These are phyloP conservation scores for Orbicella faveolata DNA, from an alignment of 64 coral and sea anemone genomes.

Conservation along the genomic window DNA sequence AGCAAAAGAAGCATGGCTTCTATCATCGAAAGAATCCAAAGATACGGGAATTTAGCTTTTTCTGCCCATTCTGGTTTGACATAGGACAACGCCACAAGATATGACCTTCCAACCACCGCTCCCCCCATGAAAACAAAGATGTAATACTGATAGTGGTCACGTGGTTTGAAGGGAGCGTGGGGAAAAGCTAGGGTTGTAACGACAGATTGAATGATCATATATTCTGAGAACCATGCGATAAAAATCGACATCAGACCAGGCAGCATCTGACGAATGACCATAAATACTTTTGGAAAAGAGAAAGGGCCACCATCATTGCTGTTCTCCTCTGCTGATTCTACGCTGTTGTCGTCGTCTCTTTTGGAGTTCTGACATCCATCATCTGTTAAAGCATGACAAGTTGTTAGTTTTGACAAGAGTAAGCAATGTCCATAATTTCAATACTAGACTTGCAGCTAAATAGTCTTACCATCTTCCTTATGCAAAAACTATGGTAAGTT, in stretches of 20 bases:
- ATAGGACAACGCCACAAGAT: conserved; percentile 42
- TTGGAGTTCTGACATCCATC: background rate
- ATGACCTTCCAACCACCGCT: conserved; percentile 62
- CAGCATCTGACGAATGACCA: conserved; percentile 44
- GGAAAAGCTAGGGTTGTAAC: conserved; percentile 73
- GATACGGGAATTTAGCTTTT: conserved; percentile 50
- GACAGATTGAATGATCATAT: conserved; percentile 69
- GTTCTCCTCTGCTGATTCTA: background rate
- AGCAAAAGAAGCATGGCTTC: conserved; percentile 55
- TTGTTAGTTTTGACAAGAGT: no score
- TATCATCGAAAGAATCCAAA: conserved; percentile 52
- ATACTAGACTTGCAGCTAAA: no score
- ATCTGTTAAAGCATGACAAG: background rate
- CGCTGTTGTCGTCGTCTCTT: background rate
- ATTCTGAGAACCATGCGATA: conserved; percentile 57
- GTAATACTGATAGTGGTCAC: conserved; percentile 86
- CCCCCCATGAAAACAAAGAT: conserved; percentile 47
- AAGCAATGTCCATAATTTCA: no score
- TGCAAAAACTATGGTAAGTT: no score
- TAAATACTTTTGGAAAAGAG: conserved; percentile 36
- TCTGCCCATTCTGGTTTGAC: conserved; percentile 23
- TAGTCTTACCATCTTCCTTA: no score
- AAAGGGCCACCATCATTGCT: background rate
- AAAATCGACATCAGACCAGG: conserved; percentile 33
- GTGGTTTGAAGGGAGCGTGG: conserved; percentile 62